A percentile compares a stretch with the other conserved stretches of the same genome.
phyloP scores from a whole-genome alignment of 2,797 vertebrate genomes.

The Florisuga fusca region DNA sequence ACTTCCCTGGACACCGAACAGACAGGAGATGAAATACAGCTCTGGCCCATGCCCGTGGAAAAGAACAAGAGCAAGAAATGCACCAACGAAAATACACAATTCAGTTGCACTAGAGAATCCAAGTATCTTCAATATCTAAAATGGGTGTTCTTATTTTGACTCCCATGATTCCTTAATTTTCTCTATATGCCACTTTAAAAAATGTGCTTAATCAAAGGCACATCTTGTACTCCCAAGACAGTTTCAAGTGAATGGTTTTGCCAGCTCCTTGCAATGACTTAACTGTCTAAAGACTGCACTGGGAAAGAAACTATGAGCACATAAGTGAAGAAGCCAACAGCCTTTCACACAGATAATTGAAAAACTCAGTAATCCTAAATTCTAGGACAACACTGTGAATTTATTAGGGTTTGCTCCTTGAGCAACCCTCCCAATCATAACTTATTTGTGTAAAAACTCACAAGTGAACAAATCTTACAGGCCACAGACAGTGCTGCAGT shows the following conservation, averaged over 20 bases:
- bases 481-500: not conserved
- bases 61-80: not conserved
- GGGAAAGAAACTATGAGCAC: not conserved
- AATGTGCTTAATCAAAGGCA: not conserved
- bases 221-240: accelerated
- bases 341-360: not conserved
- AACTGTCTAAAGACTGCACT: not conserved
- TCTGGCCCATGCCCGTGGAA: not conserved
- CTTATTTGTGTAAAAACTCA: not conserved
- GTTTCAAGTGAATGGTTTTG: not conserved
- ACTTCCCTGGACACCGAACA: not conserved
- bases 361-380: not conserved
- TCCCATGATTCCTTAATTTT: not conserved
- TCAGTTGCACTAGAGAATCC: not conserved
- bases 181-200: accelerated
- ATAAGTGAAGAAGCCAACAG: not conserved
- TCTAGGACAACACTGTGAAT: not conserved
- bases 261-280: not conserved
- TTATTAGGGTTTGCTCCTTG: not conserved
- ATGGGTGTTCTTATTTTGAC: not conserved
- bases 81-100: not conserved
- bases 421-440: not conserved
- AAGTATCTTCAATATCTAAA: not conserved
- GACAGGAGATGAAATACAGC: not conserved
- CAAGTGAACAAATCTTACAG: not conserved